Percentiles rank a stretch among this genome's conserved stretches.
Conservation (phyloP, 1,140 invertebrate species). For the Doryteuthis pealeii region DNA sequence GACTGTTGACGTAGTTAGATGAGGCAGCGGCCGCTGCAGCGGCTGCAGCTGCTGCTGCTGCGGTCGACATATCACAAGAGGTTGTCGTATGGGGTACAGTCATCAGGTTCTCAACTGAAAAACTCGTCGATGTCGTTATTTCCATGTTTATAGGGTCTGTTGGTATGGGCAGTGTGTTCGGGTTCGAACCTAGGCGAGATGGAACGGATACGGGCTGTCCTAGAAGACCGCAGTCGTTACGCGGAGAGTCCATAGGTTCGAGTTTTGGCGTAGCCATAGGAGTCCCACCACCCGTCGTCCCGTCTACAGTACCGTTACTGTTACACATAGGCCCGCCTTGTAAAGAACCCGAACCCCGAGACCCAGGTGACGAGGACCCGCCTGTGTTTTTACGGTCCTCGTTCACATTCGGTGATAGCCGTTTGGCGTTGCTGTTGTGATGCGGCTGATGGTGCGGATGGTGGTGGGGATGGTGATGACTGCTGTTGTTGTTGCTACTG, state of each 20-base stretch:
- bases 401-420: neutral
- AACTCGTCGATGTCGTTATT: slow-evolving; percentile 41
- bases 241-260: slow-evolving; percentile 42
- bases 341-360: neutral
- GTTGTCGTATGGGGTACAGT: slow-evolving; percentile 35
- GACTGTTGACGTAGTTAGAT: slow-evolving; percentile 35
- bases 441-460: neutral
- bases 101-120: slow-evolving; percentile 55
- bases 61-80: slow-evolving; percentile 35
- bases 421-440: neutral
- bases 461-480: neutral
- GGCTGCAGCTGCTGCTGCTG: slow-evolving; percentile 24
- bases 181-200: slow-evolving; percentile 19
- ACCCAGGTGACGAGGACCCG: neutral
- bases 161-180: slow-evolving; percentile 39
- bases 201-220: neutral
- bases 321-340: neutral
- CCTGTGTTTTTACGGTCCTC: neutral
- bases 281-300: neutral
- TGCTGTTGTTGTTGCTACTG: neutral
- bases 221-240: slow-evolving; percentile 28
- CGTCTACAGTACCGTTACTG: neutral
- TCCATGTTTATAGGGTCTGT: slow-evolving; percentile 25
- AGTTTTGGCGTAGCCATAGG: slow-evolving; percentile 29
- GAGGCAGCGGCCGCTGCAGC: slow-evolving; percentile 34